Conservation (phyloP, 1,140 invertebrate genomes). For the Aphaenogaster rudis region DNA sequence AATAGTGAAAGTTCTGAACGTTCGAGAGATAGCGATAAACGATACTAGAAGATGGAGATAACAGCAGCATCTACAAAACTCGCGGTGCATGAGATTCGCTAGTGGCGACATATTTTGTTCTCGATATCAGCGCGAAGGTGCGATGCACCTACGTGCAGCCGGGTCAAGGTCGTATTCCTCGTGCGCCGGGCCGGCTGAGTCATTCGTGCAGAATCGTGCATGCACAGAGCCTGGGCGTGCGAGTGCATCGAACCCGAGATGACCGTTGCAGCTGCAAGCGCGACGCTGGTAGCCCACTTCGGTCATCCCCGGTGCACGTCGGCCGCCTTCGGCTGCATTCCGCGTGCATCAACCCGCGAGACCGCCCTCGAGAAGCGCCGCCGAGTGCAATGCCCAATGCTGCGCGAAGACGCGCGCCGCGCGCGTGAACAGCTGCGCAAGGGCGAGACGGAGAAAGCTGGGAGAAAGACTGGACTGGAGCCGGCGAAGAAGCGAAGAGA, state of each 20-base stretch:
- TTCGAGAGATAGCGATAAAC: not conserved
- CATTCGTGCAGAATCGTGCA: constrained; percentile 81
- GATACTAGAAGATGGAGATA: not conserved
- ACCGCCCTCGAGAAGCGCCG: constrained; percentile 81
- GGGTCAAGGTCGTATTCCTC: constrained; percentile 85
- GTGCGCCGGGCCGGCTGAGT: constrained; percentile 81
- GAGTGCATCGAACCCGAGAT: constrained; percentile 86
- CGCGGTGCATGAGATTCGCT: not conserved
- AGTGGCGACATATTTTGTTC: constrained; percentile 42
- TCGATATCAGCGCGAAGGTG: constrained; percentile 73
- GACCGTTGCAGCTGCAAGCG: constrained; percentile 85
- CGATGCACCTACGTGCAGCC: constrained; percentile 83
- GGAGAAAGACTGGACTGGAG: constrained; percentile 36
- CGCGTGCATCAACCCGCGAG: constrained; percentile 81
- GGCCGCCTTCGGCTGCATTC: constrained; percentile 81
- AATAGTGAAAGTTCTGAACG: not conserved
- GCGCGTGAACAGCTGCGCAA: constrained; percentile 71
- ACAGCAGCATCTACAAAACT: not conserved
- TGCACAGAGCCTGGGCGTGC: constrained; percentile 71
- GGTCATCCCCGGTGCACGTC: constrained; percentile 62
- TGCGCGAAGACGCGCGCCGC: constrained; percentile 65
- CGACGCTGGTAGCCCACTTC: constrained; percentile 59
- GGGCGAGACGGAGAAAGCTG: constrained; percentile 61
- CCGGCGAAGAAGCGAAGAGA: constrained; percentile 35
- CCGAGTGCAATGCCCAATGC: constrained; percentile 82